Base-by-base conservation (phyloP, 2,113 vertebrate species). In the Stictonetta naevosa region DNA sequence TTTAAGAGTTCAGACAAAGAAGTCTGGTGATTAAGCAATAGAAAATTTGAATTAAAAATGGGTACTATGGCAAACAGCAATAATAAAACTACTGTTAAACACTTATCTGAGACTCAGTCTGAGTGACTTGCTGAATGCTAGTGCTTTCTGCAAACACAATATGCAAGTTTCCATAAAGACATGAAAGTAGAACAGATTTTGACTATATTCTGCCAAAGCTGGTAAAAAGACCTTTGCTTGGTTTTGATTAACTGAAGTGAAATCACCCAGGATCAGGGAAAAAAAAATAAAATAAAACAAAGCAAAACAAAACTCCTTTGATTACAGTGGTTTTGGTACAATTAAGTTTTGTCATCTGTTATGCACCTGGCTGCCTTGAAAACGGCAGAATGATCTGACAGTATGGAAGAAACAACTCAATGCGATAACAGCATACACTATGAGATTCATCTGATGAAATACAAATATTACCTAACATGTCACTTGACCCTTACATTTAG, bases 201-300 rank as follows among this genome's bases (percentile, higher is more conserved):
- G 9, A 29, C 25, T 48, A 21, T 20, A 34, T 56, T 85, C 25
- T 92, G 67, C 26, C 72, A 80, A 76, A 34, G 53, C 44, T 33
- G 3, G 25, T 19, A 79, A 52, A 15, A 6, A 90, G 28, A 75
- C n/a, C 66, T 69, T 71, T 81, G 26, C 23, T 64, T 38, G 42
- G 50, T 84, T n/a, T 67, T 38, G n/a, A 93, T 59, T 19, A 93
- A 15, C 26, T 66, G 46, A 93, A 91, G 69, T 36, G 90, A 91
- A 90, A 81, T 50, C 20, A 56, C 23, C 3, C 18, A 75, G 23
- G 23, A 81, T 42, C 34, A 38, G 50, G 28, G 0, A 5, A 46
- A 62, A 63, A 75, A 48, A 23, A 1, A 5, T 4, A 2, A 1
- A 7, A 53, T 40, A 75, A 46, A 46, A 20, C 2, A 46, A 48